These are phyloP conservation scores for Phalacrocorax aristotelis DNA, from an alignment of 2,113 vertebrate species.

Conservation along the genomic window DNA sequence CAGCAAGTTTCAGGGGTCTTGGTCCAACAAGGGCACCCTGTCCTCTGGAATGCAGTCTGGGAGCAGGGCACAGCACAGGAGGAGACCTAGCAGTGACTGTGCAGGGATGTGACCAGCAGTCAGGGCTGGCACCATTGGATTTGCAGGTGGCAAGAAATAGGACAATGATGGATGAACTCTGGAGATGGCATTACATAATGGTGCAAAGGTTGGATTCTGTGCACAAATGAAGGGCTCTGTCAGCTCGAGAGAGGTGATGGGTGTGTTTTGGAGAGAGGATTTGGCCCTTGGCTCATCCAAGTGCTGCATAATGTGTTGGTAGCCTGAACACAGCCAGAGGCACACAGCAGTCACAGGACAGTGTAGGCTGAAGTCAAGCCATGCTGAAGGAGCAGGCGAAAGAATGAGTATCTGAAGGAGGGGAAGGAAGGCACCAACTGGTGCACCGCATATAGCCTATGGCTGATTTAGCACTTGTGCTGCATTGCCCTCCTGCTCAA, in stretches of 20 bases:
- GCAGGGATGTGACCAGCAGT: neutral
- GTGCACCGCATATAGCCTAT: slow-evolving; percentile 42
- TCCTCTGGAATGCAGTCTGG: neutral
- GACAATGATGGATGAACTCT: neutral
- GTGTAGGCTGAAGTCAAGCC: neutral
- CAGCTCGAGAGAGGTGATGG: neutral
- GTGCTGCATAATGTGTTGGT: neutral
- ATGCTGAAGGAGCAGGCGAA: neutral
- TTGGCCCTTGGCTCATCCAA: neutral
- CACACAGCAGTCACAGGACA: neutral
- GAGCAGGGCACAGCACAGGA: neutral
- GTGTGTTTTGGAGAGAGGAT: neutral
- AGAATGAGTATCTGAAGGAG: neutral
- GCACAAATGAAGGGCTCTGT: neutral
- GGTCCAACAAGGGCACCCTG: neutral
- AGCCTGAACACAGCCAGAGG: neutral
- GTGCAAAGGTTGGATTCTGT: neutral
- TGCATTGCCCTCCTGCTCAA: slow-evolving; percentile 29
- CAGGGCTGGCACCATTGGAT: neutral
- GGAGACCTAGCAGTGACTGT: neutral
- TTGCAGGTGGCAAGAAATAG: neutral
- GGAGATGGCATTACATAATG: neutral
- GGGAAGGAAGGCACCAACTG: slow-evolving; percentile 63
- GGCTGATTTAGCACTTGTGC: slow-evolving; percentile 68
- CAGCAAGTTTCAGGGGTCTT: neutral